Percentiles rank a stretch among this genome's conserved stretches.
Conservation (phyloP, 1,140 invertebrate genomes). For the Octopus sinensis region DNA sequence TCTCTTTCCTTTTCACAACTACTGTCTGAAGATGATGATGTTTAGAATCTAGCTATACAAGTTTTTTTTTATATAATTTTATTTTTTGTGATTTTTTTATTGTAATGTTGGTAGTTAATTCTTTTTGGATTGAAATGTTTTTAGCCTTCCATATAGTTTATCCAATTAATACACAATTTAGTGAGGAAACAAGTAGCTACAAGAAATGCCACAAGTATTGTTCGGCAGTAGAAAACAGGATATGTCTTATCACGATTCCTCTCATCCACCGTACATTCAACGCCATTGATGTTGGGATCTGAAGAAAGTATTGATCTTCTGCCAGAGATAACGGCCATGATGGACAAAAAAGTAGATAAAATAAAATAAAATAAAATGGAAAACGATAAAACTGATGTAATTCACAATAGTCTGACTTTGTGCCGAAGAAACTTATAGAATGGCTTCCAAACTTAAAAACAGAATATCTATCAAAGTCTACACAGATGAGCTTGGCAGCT, state of each 20-base stretch:
- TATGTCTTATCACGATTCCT: background rate
- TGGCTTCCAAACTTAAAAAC: conserved; percentile 12
- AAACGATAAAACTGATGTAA: background rate
- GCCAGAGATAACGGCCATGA: conserved; percentile 13
- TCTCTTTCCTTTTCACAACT: too few relatives aligned
- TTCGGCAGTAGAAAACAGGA: background rate
- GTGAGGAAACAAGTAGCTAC: background rate
- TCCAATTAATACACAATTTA: conserved; percentile 2
- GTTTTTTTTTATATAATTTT: too few relatives aligned
- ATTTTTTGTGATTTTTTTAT: too few relatives aligned
- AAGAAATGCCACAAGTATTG: background rate
- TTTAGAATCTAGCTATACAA: too few relatives aligned
- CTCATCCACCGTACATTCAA: conserved; percentile 9
- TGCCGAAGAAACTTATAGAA: background rate
- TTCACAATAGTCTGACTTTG: background rate
- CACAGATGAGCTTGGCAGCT: background rate
- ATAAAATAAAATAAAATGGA: too few relatives aligned
- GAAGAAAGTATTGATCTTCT: background rate
- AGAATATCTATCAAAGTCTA: conserved; percentile 7
- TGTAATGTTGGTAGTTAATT: too few relatives aligned
- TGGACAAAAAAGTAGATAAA: background rate
- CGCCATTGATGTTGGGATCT: background rate
- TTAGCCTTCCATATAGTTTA: background rate
- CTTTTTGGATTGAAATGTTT: too few relatives aligned
- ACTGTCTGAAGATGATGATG: too few relatives aligned